Evolutionary conservation across 2,113 vertebrate species (phyloP).

Genomic region (Aspidoscelis tigris): DNA sequence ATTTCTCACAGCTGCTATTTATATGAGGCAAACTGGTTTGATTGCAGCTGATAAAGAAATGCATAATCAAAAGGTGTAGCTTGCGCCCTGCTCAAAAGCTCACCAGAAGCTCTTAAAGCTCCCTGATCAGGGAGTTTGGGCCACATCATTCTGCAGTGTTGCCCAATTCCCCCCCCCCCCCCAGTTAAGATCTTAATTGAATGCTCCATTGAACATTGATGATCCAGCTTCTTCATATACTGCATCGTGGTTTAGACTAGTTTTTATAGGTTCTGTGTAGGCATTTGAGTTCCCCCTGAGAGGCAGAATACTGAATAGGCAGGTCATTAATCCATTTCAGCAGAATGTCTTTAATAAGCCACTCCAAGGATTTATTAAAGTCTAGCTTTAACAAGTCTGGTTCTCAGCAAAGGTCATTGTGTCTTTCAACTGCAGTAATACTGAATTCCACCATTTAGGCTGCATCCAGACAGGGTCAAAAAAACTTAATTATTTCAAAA

Average conservation of each 20-base stretch:
- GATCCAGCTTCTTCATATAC: background rate
- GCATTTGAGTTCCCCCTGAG: too few species aligned
- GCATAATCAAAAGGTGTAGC: background rate
- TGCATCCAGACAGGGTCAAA: too few species aligned
- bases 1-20: constrained; percentile 18
- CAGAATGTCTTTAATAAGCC: too few species aligned
- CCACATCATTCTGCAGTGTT: background rate
- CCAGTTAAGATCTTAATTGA: background rate
- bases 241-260: background rate
- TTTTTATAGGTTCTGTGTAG: background rate
- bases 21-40: background rate
- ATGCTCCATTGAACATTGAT: background rate
- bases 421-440: too few species aligned
- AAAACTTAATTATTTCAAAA: too few species aligned
- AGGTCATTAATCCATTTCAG: too few species aligned
- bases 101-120: constrained; percentile 18
- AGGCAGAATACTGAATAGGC: too few species aligned
- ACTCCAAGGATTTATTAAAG: too few species aligned
- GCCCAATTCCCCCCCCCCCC: too few species aligned
- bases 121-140: background rate
- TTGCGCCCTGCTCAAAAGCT: background rate
- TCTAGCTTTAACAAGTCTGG: too few species aligned
- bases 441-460: too few species aligned
- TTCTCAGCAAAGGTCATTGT: too few species aligned
- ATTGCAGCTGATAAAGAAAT: constrained; percentile 35